Conservation (phyloP, 2,797 vertebrate species). For the Fistularia tabacaria region DNA sequence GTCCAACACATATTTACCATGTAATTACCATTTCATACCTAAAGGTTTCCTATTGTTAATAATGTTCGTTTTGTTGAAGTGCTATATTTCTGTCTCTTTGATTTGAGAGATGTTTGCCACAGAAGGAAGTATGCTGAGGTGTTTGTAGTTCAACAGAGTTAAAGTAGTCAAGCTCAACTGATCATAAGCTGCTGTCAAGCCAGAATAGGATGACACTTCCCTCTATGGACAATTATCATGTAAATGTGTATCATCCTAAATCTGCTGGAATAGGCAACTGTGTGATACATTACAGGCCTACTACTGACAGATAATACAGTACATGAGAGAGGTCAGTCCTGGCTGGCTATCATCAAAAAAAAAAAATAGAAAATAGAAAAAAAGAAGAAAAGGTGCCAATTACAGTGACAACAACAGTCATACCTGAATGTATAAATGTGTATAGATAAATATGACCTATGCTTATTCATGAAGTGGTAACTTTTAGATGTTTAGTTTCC, state of each 20-base stretch:
- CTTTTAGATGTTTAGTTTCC: constrained; percentile 74
- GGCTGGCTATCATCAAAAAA: constrained; percentile 35
- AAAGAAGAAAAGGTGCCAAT: constrained; percentile 63
- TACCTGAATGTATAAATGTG: constrained; percentile 78
- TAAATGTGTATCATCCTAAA: constrained; percentile 39
- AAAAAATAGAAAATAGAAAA: constrained; percentile 11
- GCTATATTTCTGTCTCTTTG: constrained; percentile 41
- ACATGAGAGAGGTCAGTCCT: constrained; percentile 54
- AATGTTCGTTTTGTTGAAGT: constrained; percentile 34
- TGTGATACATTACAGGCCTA: constrained; percentile 42
- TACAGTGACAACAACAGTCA: constrained; percentile 52
- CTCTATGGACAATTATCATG: constrained; percentile 45
- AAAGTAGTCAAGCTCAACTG: constrained; percentile 64
- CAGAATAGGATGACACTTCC: constrained; percentile 59
- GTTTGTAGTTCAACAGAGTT: constrained; percentile 32
- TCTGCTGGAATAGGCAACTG: constrained; percentile 37
- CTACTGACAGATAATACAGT: constrained; percentile 50
- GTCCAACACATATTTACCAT: constrained; percentile 29
- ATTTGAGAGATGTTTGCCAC: constrained; percentile 42
- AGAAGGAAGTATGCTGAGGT: constrained; percentile 18
- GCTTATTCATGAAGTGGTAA: constrained; percentile 78
- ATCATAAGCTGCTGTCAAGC: constrained; percentile 73
- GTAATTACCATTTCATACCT: constrained; percentile 49
- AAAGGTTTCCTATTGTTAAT: constrained; percentile 41
- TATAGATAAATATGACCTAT: constrained; percentile 70